phyloP scores from a whole-genome alignment of 2,797 vertebrate genomes.

The Girardinus metallicus region DNA sequence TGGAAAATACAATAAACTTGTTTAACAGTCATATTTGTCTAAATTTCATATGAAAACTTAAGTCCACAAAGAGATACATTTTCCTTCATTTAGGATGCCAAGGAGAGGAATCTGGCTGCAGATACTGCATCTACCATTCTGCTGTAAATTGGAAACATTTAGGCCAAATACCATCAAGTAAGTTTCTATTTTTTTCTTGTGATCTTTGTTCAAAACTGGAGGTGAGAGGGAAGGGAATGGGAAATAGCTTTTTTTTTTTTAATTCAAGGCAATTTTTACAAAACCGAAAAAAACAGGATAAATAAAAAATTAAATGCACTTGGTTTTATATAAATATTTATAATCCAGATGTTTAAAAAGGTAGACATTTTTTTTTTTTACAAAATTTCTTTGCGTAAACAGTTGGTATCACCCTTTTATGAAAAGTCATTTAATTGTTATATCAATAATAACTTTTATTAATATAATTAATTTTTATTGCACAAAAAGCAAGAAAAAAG shows the following conservation, averaged over 20 bases:
- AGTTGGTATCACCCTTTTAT: not conserved
- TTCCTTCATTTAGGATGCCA: not conserved
- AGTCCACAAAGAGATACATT: not conserved
- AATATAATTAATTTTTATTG: not conserved
- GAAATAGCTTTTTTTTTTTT: not conserved
- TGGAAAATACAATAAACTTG: conserved; percentile 52
- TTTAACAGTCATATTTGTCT: not conserved
- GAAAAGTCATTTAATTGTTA: not conserved
- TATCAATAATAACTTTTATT: not conserved
- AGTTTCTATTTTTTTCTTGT: not conserved
- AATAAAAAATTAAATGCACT: not conserved
- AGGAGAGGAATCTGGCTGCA: not conserved
- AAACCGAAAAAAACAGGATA: not conserved
- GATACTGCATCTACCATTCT: not conserved
- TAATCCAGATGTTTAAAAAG: not conserved
- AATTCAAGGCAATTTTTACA: not conserved
- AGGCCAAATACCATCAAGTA: not conserved
- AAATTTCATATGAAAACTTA: not conserved
- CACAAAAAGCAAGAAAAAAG: not conserved
- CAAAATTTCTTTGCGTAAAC: not conserved
- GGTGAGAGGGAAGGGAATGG: not conserved
- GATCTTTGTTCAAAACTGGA: not conserved
- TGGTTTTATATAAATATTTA: not conserved
- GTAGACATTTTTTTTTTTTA: not conserved
- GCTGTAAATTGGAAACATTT: not conserved